Percentiles rank a stretch among this genome's conserved stretches.
phyloP scores from a whole-genome alignment of 2,888 invertebrate species.

The Scrobipalpa atriplicella region DNA sequence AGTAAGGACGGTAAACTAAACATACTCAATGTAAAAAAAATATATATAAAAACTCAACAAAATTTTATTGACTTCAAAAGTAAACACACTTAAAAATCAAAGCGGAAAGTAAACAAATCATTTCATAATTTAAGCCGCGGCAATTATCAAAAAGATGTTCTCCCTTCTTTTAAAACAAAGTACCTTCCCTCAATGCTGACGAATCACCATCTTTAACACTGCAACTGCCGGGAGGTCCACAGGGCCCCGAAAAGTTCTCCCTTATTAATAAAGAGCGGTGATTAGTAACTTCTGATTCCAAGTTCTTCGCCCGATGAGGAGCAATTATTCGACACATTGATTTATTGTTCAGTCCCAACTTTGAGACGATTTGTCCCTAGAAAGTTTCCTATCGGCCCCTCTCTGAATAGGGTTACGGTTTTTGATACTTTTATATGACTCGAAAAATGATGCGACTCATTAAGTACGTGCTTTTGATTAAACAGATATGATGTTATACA shows the following conservation, averaged over 20 bases:
- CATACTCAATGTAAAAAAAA: no score
- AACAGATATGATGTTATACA: no score
- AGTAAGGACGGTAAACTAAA: no score
- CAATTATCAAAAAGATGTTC: background rate
- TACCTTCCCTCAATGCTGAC: background rate
- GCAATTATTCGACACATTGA: conserved; percentile 81
- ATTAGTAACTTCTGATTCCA: conserved; percentile 78
- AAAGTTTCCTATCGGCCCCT: conserved; percentile 41
- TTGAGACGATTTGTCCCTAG: conserved; percentile 56
- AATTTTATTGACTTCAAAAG: background rate
- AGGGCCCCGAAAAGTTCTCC: conserved; percentile 31
- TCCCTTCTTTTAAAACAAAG: conserved; percentile 3
- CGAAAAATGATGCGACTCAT: background rate
- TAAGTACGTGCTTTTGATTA: background rate
- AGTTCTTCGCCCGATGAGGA: conserved; percentile 65
- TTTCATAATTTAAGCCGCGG: background rate
- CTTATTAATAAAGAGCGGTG: conserved; percentile 74
- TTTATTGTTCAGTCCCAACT: conserved; percentile 72
- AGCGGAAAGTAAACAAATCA: background rate
- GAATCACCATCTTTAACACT: conserved; percentile 22
- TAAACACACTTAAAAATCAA: background rate
- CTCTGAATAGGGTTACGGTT: background rate
- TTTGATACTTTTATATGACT: background rate
- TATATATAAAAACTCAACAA: no score
- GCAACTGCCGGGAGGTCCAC: conserved; percentile 18